Percentiles rank a stretch among this genome's conserved stretches.
Conservation (phyloP, 1,140 invertebrate genomes). For the Caenorhabditis brenneri region DNA sequence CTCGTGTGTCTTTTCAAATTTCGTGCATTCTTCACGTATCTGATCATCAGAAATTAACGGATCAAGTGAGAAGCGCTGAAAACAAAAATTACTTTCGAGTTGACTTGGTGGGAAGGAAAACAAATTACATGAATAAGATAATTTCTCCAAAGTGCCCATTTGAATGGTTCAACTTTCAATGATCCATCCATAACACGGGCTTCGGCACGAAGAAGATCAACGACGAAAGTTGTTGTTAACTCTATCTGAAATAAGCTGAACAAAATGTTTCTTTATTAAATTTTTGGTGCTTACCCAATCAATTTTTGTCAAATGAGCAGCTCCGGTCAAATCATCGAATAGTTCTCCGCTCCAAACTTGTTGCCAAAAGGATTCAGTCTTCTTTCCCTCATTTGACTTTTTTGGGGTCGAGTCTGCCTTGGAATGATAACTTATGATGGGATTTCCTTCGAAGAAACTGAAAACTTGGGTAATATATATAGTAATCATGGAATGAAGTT, state of each 20-base stretch:
- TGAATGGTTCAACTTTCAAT: slow-evolving; percentile 16
- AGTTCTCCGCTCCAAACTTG: slow-evolving; percentile 10
- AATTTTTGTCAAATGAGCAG: background rate
- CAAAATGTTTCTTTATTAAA: background rate
- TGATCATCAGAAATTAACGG: slow-evolving; percentile 30
- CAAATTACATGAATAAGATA: slow-evolving; percentile 34
- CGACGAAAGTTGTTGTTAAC: slow-evolving; percentile 17
- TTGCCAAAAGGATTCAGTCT: slow-evolving; percentile 16
- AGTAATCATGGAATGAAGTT: background rate
- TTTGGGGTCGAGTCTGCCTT: background rate
- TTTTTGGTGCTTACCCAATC: slow-evolving; percentile 5
- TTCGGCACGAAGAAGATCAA: slow-evolving; percentile 45
- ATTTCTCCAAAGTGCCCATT: slow-evolving; percentile 48
- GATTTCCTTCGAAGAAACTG: slow-evolving; percentile 44
- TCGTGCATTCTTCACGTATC: background rate
- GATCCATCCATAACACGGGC: slow-evolving; percentile 1
- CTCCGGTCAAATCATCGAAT: background rate
- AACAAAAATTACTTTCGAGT: background rate
- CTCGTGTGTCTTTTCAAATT: background rate
- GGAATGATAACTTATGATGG: slow-evolving; percentile 40
- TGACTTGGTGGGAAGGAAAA: background rate
- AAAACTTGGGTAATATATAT: background rate
- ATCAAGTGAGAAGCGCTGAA: slow-evolving; percentile 16
- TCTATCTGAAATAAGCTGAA: background rate
- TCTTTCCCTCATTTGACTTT: background rate